Evolutionary conservation across 2,888 invertebrate species (phyloP), one percentile per base, ranked within the genome.

Genomic region (Macrosoma leucophasiata): DNA sequence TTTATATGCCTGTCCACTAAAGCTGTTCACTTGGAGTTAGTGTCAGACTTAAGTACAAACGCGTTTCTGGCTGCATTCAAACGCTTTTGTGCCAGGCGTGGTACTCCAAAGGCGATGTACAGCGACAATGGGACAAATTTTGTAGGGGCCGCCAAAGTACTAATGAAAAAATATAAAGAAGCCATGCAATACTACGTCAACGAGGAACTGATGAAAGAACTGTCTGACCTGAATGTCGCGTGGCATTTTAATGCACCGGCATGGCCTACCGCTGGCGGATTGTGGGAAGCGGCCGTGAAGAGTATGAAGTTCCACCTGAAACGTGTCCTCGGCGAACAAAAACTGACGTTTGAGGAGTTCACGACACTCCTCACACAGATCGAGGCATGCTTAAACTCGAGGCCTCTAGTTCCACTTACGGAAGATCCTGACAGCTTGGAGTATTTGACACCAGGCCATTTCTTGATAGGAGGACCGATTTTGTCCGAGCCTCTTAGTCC

Each of bases 391-490:
- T 23, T 43, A 5, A 43, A 43, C 17, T 43, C 33, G 3, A 25
- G 43, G 8, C 43, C 43, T 5, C 24, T 43, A 6, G 28, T 27
- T 22, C 34, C 39, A 6, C 12, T 37, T 15, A 32, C 33, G 6
- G 36, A 62, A 55, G 42, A 65, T 59, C 63, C 49, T 50, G 14
- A 53, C 53, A 21, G 52, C 20, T 15, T 40, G 4, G 37, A 39
- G 14, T 32, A 27, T 2, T 31, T 38, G 3, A 39, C 36, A 1
- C 43, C 39, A 3, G 43, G 36, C 7, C 39, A 36, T 32, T 43
- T 39, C 18, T 11, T 43, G 3, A 35, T 42, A 13, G 42, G 39
- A 10, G 35, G 36, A 18, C 40, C 43, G 4, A 12, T 40, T 7
- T 20, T 22, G 9, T 33, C 32, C 7, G 3, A 36, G 14, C 41